Evolutionary conservation across 2,888 invertebrate species (phyloP).

Genomic region (Seira sanloemensis): DNA sequence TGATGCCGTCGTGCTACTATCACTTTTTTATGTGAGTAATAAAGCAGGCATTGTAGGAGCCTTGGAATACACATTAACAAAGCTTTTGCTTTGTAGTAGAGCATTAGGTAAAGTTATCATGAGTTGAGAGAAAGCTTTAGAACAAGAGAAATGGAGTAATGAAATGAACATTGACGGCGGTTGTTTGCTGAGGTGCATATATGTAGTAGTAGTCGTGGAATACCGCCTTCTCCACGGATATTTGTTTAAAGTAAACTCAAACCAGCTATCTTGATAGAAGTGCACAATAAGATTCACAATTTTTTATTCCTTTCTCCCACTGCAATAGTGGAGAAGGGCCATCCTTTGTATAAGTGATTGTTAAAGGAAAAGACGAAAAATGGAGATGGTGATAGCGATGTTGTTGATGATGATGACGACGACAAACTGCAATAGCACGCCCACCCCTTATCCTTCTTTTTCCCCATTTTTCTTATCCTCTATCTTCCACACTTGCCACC

Average conservation of each 20-base stretch:
- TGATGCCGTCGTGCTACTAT: conserved; percentile 24
- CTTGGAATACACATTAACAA: conserved; percentile 19
- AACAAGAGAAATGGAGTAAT: conserved; percentile 23
- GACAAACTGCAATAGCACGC: conserved; percentile 67
- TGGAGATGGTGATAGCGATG: neutral
- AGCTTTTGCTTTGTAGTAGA: neutral
- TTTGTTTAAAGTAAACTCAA: neutral
- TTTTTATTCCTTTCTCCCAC: conserved; percentile 41
- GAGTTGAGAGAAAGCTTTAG: conserved; percentile 33
- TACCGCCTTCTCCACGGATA: neutral
- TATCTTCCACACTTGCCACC: conserved; percentile 24
- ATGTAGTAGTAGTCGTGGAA: conserved; percentile 1
- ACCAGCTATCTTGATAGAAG: neutral
- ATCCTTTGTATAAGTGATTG: conserved; percentile 1
- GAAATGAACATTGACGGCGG: conserved; percentile 36
- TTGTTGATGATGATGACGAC: conserved; percentile 47
- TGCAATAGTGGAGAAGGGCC: conserved; percentile 24
- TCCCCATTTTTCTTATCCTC: conserved; percentile 47
- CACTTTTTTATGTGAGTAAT: neutral
- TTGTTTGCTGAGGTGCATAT: neutral
- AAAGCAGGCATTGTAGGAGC: conserved; percentile 23
- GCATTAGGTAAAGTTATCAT: neutral
- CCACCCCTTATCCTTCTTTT: conserved; percentile 63
- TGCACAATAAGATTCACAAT: neutral
- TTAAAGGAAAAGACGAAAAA: conserved; percentile 41